These are phyloP conservation scores for Sylvicola fuscatus DNA, from an alignment of 2,888 invertebrate species.

Conservation along the genomic window DNA sequence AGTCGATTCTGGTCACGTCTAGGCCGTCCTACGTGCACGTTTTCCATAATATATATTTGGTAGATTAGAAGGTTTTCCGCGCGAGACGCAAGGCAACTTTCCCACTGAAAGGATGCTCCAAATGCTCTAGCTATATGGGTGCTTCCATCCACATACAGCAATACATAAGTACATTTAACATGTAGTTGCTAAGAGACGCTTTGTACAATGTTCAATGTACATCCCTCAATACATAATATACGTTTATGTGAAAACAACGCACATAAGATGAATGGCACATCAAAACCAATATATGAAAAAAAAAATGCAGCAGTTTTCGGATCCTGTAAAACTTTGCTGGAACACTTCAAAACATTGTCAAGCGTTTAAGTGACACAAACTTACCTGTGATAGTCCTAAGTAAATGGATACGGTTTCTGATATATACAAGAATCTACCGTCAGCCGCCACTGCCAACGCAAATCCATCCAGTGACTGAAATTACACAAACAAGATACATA, in stretches of 20 bases:
- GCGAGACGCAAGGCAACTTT: background rate
- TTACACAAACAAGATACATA: slow-evolving; percentile 14
- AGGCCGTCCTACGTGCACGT: slow-evolving; percentile 4
- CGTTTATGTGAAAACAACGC: too few species aligned
- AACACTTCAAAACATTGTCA: too few species aligned
- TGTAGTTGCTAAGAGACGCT: background rate
- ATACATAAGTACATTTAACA: background rate
- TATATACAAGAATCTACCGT: slow-evolving; percentile 96
- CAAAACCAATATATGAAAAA: too few species aligned
- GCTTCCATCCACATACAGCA: background rate
- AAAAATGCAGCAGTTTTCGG: too few species aligned
- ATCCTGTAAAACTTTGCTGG: too few species aligned
- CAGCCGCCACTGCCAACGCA: slow-evolving; percentile 85
- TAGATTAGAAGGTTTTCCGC: slow-evolving; percentile 6
- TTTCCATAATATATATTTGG: slow-evolving; percentile 4
- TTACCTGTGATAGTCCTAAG: slow-evolving; percentile 96
- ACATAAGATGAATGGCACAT: too few species aligned
- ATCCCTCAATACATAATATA: too few species aligned
- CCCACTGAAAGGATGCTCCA: background rate
- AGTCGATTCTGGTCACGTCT: slow-evolving; percentile 5
- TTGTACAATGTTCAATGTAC: too few species aligned
- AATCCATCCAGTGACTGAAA: slow-evolving; percentile 92
- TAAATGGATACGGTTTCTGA: slow-evolving; percentile 99
- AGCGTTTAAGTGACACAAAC: slow-evolving; percentile 22
- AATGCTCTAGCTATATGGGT: background rate